Evolutionary conservation across 2,797 vertebrate species (phyloP).

Genomic region (Erithacus rubecula): DNA sequence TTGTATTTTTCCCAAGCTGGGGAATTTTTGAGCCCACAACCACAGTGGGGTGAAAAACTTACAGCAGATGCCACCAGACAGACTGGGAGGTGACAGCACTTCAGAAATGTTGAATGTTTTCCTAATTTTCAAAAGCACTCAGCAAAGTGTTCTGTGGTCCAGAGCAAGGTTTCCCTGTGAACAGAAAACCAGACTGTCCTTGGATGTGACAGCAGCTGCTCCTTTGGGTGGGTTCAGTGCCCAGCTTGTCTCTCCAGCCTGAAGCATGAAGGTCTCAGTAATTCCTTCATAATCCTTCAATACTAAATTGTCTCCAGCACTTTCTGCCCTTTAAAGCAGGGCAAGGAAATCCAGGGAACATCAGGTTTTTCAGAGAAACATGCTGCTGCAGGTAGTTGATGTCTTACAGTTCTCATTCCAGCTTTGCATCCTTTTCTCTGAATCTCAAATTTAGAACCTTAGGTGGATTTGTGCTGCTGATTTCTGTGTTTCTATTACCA

Average conservation of each 20-base stretch:
- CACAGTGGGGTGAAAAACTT: rapidly evolving
- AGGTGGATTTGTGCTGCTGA: background rate
- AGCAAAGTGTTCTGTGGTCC: background rate
- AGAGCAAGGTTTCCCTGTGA: background rate
- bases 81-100: background rate
- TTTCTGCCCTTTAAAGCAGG: background rate
- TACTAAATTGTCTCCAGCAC: background rate
- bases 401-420: background rate
- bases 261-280: background rate
- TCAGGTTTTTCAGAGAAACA: background rate
- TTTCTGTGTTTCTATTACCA: background rate
- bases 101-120: background rate
- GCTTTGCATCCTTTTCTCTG: background rate
- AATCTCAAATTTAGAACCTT: background rate
- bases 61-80: rapidly evolving
- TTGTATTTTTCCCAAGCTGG: background rate
- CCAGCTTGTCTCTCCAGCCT: background rate
- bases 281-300: background rate
- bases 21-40: background rate
- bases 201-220: background rate
- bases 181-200: background rate
- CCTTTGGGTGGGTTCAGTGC: background rate
- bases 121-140: background rate
- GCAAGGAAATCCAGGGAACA: background rate
- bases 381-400: background rate